phyloP scores from a whole-genome alignment of 1,140 invertebrate genomes.

The Orius laevigatus region DNA sequence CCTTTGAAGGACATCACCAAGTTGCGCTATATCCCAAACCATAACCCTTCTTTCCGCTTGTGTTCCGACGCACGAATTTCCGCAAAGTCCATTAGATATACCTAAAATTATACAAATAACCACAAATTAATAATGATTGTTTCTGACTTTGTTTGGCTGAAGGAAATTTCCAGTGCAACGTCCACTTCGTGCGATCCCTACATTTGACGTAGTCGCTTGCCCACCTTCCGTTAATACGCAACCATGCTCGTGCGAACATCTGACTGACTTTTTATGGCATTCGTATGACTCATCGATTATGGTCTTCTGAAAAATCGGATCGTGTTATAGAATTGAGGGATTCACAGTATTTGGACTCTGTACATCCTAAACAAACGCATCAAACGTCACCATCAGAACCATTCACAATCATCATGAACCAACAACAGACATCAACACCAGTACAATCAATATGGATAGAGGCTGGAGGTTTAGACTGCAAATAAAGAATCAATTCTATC shows the following conservation, averaged over 20 bases:
- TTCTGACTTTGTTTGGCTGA: conserved; percentile 64
- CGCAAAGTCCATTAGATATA: conserved; percentile 87
- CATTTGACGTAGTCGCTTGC: conserved; percentile 89
- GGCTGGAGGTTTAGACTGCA: too few species aligned
- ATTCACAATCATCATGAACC: too few species aligned
- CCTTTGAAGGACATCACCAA: conserved; percentile 83
- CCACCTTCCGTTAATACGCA: conserved; percentile 89
- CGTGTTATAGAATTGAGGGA: not conserved
- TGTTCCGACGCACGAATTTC: conserved; percentile 90
- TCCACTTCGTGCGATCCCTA: conserved; percentile 79
- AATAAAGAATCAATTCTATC: too few species aligned
- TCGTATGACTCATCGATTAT: conserved; percentile 76
- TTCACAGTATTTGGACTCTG: not conserved
- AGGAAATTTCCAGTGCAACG: conserved; percentile 74
- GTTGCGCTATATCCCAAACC: conserved; percentile 96
- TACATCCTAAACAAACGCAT: not conserved
- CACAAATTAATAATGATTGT: conserved; percentile 1
- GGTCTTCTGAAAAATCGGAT: conserved; percentile 39
- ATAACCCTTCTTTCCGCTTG: conserved; percentile 83
- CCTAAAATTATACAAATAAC: conserved; percentile 30
- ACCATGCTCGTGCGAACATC: conserved; percentile 80
- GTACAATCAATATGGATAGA: too few species aligned
- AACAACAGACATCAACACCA: too few species aligned
- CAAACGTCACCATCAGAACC: too few species aligned
- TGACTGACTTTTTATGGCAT: conserved; percentile 83